phyloP scores from a whole-genome alignment of 2,797 vertebrate species.

The Hyperoplus lanceolatus region DNA sequence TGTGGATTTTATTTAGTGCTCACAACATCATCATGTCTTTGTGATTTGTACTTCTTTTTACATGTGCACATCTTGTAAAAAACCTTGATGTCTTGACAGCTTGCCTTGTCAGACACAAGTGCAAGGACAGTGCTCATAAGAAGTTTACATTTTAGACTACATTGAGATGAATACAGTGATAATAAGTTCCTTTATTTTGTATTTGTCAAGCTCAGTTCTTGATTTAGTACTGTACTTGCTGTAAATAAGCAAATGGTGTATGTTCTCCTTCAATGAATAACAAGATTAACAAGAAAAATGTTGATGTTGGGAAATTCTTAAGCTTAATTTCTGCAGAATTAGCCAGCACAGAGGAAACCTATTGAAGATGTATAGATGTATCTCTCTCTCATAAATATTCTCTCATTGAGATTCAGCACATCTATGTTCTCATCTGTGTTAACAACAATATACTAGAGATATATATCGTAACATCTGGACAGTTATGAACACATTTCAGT shows the following conservation, averaged over 20 bases:
- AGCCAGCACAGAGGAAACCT: neutral
- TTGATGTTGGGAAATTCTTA: constrained; percentile 20
- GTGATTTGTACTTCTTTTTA: neutral
- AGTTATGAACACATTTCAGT: neutral
- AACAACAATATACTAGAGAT: no score
- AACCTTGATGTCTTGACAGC: neutral
- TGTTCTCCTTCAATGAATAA: constrained; percentile 37
- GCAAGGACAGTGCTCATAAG: constrained; percentile 17
- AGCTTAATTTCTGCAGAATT: constrained; percentile 7
- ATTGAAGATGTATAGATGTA: neutral
- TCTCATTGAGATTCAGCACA: no score
- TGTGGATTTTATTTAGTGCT: neutral
- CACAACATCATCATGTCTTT: no score
- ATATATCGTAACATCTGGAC: no score
- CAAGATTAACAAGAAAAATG: constrained; percentile 16
- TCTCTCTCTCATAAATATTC: no score
- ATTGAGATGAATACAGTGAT: neutral
- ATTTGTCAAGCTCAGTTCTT: constrained; percentile 23
- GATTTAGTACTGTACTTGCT: neutral
- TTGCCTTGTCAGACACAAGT: constrained; percentile 46
- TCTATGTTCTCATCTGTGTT: no score
- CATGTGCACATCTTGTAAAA: constrained; percentile 5
- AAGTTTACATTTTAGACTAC: constrained; percentile 30
- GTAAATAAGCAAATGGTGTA: constrained; percentile 23
- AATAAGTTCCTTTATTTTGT: constrained; percentile 33